Evolutionary conservation across 2,888 invertebrate species (phyloP).

Genomic region (Drosophila hawaiiensis): DNA sequence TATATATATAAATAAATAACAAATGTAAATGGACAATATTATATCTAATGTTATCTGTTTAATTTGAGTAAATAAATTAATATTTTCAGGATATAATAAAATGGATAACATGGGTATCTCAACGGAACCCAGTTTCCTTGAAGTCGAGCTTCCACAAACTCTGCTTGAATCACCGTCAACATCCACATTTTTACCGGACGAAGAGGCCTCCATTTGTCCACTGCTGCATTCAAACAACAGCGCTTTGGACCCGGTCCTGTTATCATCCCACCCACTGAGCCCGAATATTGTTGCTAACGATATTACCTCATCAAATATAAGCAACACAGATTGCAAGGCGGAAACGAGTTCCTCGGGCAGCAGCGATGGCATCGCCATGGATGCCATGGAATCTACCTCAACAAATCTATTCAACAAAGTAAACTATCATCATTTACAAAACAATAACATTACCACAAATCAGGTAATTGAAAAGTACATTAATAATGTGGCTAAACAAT

Average conservation of each 20-base stretch:
- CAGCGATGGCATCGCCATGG: constrained; percentile 84
- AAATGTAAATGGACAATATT: not conserved
- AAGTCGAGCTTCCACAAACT: constrained; percentile 81
- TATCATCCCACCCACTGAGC: constrained; percentile 87
- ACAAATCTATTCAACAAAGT: constrained; percentile 79
- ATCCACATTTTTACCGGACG: constrained; percentile 86
- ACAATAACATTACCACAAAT: constrained; percentile 66
- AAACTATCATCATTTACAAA: constrained; percentile 83
- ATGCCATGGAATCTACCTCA: constrained; percentile 76
- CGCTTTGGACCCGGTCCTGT: constrained; percentile 87
- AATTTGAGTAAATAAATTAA: not conserved
- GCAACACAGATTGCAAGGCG: constrained; percentile 67
- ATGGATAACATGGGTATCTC: constrained; percentile 79
- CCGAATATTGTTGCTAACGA: constrained; percentile 87
- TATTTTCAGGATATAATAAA: constrained; percentile 1
- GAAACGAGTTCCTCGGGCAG: constrained; percentile 84
- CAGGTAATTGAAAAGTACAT: constrained; percentile 66
- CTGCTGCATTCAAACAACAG: constrained; percentile 88
- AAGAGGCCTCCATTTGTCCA: constrained; percentile 89
- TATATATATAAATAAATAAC: not conserved
- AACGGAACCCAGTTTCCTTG: constrained; percentile 82
- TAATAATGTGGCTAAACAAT: not conserved
- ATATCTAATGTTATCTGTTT: not conserved
- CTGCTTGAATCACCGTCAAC: constrained; percentile 84
- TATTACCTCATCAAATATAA: constrained; percentile 82